These are phyloP conservation scores for Burhinus bistriatus DNA, from an alignment of 2,113 vertebrate species.

Conservation along the genomic window DNA sequence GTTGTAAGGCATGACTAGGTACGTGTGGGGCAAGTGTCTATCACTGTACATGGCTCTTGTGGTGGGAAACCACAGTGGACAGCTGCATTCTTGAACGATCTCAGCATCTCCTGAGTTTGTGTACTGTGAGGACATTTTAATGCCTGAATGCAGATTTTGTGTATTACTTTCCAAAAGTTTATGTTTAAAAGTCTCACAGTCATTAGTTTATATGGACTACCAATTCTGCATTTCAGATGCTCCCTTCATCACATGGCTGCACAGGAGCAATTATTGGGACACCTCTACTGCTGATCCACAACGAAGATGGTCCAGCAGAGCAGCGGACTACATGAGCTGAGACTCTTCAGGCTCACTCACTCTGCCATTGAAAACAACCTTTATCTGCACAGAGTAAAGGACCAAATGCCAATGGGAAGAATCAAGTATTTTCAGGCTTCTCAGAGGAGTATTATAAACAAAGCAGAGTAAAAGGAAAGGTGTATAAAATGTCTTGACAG, in stretches of 20 bases:
- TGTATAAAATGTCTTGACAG: not conserved
- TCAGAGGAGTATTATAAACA: conserved; percentile 9
- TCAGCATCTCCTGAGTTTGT: not conserved
- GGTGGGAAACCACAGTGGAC: not conserved
- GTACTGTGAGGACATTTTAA: not conserved
- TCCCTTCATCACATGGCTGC: not conserved
- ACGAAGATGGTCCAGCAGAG: not conserved
- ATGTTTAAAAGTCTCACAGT: conserved; percentile 25
- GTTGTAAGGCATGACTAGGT: not conserved
- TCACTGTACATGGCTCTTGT: not conserved
- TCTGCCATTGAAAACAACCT: not conserved
- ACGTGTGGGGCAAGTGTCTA: fast-evolving
- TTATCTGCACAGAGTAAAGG: not conserved
- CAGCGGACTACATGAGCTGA: not conserved
- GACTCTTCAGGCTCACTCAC: not conserved
- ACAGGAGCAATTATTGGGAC: not conserved
- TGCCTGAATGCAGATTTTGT: not conserved
- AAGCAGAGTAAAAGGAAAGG: not conserved
- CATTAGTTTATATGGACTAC: conserved; percentile 10
- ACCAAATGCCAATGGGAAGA: not conserved
- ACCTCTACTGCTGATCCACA: not conserved
- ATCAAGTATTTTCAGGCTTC: conserved; percentile 4
- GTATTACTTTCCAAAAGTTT: not conserved
- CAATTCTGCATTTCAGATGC: not conserved
- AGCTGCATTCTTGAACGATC: not conserved